A percentile compares a stretch with the other conserved stretches of the same genome.
Evolutionary conservation across 92 coral and sea anemone species (phyloP).

Genomic region (Pocillopora grandis): DNA sequence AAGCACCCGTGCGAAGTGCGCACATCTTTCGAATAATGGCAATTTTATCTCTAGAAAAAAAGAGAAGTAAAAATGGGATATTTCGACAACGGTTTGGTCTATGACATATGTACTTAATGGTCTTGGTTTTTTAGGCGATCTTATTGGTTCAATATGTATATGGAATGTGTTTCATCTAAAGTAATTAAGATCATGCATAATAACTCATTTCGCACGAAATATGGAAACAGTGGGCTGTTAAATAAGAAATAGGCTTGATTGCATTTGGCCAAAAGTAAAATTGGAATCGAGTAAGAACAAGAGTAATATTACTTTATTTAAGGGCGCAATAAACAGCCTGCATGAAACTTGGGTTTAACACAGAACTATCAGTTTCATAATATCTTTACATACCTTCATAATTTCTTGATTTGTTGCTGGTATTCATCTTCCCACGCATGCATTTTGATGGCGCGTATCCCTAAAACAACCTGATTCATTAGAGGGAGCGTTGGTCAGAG

Average conservation of each 20-base stretch:
- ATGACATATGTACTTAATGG: too few relatives aligned
- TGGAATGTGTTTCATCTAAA: too few relatives aligned
- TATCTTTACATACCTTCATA: not conserved
- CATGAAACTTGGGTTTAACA: too few relatives aligned
- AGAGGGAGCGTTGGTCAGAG: not conserved
- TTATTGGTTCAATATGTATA: not conserved
- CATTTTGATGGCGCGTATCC: not conserved
- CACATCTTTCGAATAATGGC: not conserved
- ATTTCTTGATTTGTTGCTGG: not conserved
- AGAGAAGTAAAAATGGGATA: not conserved
- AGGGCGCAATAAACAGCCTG: too few relatives aligned
- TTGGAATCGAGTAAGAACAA: too few relatives aligned
- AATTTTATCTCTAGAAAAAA: not conserved
- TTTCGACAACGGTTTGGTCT: not conserved
- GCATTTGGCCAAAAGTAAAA: too few relatives aligned
- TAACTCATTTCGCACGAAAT: too few relatives aligned
- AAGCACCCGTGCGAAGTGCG: not conserved
- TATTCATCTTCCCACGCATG: slow-evolving; percentile 7
- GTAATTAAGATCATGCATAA: too few relatives aligned
- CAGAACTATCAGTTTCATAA: not conserved
- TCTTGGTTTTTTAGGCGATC: too few relatives aligned
- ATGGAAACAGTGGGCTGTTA: too few relatives aligned
- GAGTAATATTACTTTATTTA: too few relatives aligned
- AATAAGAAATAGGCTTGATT: too few relatives aligned
- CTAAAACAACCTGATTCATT: not conserved